Percentiles rank a stretch among this genome's conserved stretches.
These are phyloP conservation scores for Desmophyllum pertusum DNA, from an alignment of 92 coral and sea anemone genomes.

Conservation along the genomic window DNA sequence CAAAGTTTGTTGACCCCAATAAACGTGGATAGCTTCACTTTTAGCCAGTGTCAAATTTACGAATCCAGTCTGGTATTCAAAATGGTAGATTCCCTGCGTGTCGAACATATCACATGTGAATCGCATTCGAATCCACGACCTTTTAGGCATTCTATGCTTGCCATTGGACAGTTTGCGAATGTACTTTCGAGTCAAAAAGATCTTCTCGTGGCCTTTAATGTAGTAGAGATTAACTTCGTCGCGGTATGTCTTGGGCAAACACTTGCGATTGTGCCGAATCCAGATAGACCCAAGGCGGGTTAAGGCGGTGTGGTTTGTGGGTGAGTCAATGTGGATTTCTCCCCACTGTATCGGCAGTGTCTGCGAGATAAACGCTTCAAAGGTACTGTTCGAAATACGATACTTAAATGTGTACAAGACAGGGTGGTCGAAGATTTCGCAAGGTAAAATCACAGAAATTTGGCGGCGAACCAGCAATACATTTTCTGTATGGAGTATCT, in stretches of 20 bases:
- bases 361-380: conserved; percentile 57
- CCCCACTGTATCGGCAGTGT: conserved; percentile 75
- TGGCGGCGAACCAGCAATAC: conserved; percentile 21
- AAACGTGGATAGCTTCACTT: conserved; percentile 67
- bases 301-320: conserved; percentile 89
- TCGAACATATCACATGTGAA: conserved; percentile 87
- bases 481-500: conserved; percentile 46
- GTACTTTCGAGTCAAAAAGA: conserved; percentile 70
- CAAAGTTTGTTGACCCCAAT: conserved; percentile 75
- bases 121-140: conserved; percentile 64
- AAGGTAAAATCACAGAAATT: conserved; percentile 64
- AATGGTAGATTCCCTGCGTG: conserved; percentile 72
- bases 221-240: conserved; percentile 77
- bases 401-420: conserved; percentile 78
- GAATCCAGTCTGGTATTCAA: conserved; percentile 80
- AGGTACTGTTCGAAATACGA: conserved; percentile 70
- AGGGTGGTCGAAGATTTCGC: conserved; percentile 84
- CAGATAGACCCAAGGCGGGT: conserved; percentile 79
- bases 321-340: conserved; percentile 64
- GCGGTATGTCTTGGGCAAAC: conserved; percentile 79
- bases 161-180: conserved; percentile 76
- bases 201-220: conserved; percentile 58
- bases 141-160: conserved; percentile 52
- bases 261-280: conserved; percentile 80
- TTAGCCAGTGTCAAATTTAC: conserved; percentile 59